Evolutionary conservation across 2,797 vertebrate genomes (phyloP), one percentile per base, ranked within the genome.

Genomic region (Sebastes goodei): DNA sequence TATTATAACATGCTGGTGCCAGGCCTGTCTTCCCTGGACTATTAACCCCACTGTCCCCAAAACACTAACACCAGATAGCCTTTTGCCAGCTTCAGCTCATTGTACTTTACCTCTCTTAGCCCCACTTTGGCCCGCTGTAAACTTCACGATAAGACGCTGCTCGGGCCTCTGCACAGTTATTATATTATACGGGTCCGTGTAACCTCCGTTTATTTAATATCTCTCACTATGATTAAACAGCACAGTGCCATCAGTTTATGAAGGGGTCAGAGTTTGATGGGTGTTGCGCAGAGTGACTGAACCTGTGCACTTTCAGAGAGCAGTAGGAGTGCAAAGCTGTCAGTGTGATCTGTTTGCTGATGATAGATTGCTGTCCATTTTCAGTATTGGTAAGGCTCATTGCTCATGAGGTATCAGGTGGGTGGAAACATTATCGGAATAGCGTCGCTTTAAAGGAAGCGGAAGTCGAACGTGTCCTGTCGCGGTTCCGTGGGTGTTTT

Each of bases 1-100:
- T 98, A 97, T 96, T 95, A 96, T 97, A 96, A 98, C 97, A 97
- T 96, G 96, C 96, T 96, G 96, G 97, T 97, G 96, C 96, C 95
- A 96, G 95, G 96, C 95, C 96, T 96, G 96, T 94, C 97, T 97
- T 96, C 96, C 96, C 96, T 97, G 96, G 96, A 97, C 97, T 98
- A 97, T 98, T 98, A 99, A 99, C 98, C 97, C 96, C 82, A 74
- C 86, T 91, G 88, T 94, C 92, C 91, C 89, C 83, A 92, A 87
- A 89, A 84, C 91, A 82, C 83, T 84, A 88, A 90, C 90, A 86
- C 87, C 81, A 77, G 64, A 71, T 86, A 80, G 81, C 74, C 76
- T 80, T 90, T 87, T 71, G 42, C 80, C 80, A 80, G 29, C 61
- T 71, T 55, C 69, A 76, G 60, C 73, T 68, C 17, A 57, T 55